Evolutionary conservation across 2,797 vertebrate genomes (phyloP).

Genomic region (Pitangus sulphuratus): DNA sequence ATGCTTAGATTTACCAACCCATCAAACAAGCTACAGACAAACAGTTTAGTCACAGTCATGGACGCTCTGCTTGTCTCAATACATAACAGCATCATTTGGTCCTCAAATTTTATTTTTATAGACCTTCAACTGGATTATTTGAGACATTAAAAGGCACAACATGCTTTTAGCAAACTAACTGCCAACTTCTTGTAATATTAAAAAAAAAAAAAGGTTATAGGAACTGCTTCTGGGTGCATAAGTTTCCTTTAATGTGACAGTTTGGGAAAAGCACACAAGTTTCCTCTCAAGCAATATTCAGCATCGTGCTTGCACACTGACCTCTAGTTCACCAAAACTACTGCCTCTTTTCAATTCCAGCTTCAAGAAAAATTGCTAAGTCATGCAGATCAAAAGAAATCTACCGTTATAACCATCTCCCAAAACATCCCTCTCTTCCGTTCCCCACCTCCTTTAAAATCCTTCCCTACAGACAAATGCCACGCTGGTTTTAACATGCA

Average conservation of each 20-base stretch:
- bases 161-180: neutral
- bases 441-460: neutral
- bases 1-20: neutral
- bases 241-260: neutral
- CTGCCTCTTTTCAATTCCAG: neutral
- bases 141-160: neutral
- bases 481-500: neutral
- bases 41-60: neutral
- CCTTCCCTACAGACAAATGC: neutral
- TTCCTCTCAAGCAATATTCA: neutral
- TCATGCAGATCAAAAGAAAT: conserved; percentile 13
- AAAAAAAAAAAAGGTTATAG: neutral
- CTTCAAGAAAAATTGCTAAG: conserved; percentile 20
- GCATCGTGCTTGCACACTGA: neutral
- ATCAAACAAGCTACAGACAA: neutral
- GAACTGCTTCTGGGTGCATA: neutral
- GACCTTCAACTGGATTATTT: neutral
- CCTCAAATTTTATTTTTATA: neutral
- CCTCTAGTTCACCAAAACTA: neutral
- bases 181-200: neutral
- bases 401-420: neutral
- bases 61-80: neutral
- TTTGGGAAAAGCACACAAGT: neutral
- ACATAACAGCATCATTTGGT: neutral
- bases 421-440: neutral